Evolutionary conservation across 1,140 invertebrate genomes (phyloP).

Genomic region (Sycophaga agraensis): DNA sequence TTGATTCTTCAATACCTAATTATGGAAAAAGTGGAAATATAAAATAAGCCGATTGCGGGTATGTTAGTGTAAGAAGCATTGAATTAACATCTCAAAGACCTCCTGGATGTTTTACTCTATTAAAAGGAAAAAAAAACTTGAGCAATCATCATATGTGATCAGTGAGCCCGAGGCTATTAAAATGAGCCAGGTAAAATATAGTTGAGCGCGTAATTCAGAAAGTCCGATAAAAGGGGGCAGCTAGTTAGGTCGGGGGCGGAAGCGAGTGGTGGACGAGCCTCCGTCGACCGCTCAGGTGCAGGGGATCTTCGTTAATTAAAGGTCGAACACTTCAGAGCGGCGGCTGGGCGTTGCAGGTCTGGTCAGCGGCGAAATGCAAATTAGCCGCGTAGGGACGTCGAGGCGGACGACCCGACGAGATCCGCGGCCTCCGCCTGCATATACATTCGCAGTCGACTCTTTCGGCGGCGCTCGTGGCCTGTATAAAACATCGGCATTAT

Average conservation of each 20-base stretch:
- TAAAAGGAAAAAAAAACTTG: slow-evolving; percentile 3
- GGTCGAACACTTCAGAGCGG: background rate
- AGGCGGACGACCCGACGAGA: too few species aligned
- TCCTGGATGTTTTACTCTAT: too few species aligned
- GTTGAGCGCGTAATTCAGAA: slow-evolving; percentile 12
- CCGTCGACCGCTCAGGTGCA: slow-evolving; percentile 6
- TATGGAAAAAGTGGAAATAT: too few species aligned
- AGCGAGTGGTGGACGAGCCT: too few species aligned
- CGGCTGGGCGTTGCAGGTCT: background rate
- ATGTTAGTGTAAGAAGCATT: too few species aligned
- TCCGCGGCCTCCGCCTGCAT: background rate
- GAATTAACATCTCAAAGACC: too few species aligned
- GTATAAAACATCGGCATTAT: slow-evolving; percentile 40
- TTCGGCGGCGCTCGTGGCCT: background rate
- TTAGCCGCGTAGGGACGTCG: slow-evolving; percentile 25
- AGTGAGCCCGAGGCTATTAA: background rate
- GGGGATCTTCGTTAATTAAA: slow-evolving; percentile 10
- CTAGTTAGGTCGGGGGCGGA: background rate
- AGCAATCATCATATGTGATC: background rate
- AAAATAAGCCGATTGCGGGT: too few species aligned
- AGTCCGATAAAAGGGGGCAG: background rate
- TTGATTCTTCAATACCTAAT: too few species aligned
- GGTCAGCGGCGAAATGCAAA: slow-evolving; percentile 35
- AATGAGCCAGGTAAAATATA: background rate
- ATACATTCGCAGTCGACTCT: background rate